Percentiles rank a stretch among this genome's conserved stretches.
Conservation (phyloP, 2,113 vertebrate species). For the Syngnathoides biaculeatus region DNA sequence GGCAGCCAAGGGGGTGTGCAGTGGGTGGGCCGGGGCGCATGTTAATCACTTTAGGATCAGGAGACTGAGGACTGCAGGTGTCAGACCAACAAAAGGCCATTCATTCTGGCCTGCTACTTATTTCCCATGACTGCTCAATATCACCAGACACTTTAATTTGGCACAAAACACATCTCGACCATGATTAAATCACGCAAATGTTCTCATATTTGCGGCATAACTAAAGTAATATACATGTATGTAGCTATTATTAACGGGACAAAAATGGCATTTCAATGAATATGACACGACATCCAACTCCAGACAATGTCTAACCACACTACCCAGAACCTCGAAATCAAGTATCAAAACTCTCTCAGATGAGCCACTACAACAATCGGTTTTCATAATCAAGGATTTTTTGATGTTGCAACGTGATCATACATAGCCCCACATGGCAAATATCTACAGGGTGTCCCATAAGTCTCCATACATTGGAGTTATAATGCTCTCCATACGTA, state of each 20-base stretch:
- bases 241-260: background rate
- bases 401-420: no score
- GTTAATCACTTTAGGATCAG: slow-evolving; percentile 62
- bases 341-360: no score
- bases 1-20: slow-evolving; percentile 29
- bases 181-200: slow-evolving; percentile 14
- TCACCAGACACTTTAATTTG: slow-evolving; percentile 45
- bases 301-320: no score
- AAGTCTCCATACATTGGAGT: no score
- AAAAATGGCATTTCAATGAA: no score
- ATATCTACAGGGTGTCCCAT: no score
- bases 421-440: no score
- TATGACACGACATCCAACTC: no score
- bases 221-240: background rate
- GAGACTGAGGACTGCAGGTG: slow-evolving; percentile 69
- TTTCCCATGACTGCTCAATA: slow-evolving; percentile 27
- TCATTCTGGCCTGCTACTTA: slow-evolving; percentile 47
- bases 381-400: no score
- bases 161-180: slow-evolving; percentile 20
- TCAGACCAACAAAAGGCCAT: slow-evolving; percentile 67
- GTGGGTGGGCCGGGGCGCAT: slow-evolving; percentile 57
- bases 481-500: no score
- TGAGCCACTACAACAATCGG: no score
- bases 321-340: no score
- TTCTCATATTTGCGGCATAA: background rate